Evolutionary conservation across 2,888 invertebrate genomes (phyloP).

Genomic region (Volucella inanis): DNA sequence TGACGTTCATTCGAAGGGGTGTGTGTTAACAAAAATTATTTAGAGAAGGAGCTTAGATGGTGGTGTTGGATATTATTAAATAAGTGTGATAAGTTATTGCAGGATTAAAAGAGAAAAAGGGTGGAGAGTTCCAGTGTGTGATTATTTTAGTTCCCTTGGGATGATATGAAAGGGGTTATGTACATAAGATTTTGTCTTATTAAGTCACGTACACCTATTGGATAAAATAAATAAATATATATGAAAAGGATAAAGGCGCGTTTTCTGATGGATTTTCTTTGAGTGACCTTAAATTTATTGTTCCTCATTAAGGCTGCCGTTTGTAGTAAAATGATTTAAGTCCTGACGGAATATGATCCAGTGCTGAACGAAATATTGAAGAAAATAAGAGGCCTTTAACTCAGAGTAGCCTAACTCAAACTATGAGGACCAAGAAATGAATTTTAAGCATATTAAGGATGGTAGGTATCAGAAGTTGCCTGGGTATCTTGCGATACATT

Average conservation of each 20-base stretch:
- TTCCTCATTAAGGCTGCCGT: too few species aligned
- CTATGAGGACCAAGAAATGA: too few species aligned
- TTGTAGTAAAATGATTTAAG: too few species aligned
- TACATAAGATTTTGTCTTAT: conserved; percentile 20
- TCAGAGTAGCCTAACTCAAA: too few species aligned
- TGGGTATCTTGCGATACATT: too few species aligned
- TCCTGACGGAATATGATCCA: too few species aligned
- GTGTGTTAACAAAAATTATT: conserved; percentile 1
- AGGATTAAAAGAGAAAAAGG: conserved; percentile 22
- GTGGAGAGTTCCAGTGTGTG: conserved; percentile 12
- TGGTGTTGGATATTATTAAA: conserved; percentile 35
- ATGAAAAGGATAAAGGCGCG: conserved; percentile 17
- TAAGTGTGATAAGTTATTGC: conserved; percentile 62
- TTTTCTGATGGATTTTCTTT: too few species aligned
- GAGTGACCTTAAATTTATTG: too few species aligned
- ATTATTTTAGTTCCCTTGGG: conserved; percentile 5
- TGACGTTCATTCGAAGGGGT: conserved; percentile 3
- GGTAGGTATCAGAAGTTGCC: too few species aligned
- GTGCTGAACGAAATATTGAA: too few species aligned
- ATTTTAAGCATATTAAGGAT: too few species aligned
- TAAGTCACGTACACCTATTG: conserved; percentile 29
- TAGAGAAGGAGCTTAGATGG: not conserved
- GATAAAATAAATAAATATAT: conserved; percentile 48
- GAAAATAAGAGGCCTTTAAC: too few species aligned
- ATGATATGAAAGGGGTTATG: not conserved